Percentiles rank a stretch among this genome's conserved stretches.
Evolutionary conservation across 2,888 invertebrate species (phyloP).

Genomic region (Magallana nippona): DNA sequence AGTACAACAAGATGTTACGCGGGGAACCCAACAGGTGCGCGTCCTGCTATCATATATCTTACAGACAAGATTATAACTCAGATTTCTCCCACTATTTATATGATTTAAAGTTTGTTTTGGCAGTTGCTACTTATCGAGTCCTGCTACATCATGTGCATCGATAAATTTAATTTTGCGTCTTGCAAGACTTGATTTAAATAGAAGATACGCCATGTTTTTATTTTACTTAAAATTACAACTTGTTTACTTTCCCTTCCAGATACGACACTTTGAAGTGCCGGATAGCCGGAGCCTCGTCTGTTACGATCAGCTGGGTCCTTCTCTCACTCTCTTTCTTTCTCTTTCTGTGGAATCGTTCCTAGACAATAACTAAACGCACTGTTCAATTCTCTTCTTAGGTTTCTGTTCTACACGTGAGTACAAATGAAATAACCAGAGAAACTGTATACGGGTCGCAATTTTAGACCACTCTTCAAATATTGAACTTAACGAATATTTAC

Average conservation of each 20-base stretch:
- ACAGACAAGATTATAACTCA: no score
- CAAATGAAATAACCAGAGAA: background rate
- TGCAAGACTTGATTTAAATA: background rate
- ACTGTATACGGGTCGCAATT: no score
- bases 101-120: no score
- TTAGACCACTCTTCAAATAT: no score
- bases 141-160: no score
- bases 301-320: slow-evolving; percentile 64
- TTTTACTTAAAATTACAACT: no score
- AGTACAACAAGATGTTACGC: slow-evolving; percentile 89
- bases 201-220: no score
- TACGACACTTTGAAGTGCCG: slow-evolving; percentile 89
- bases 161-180: background rate
- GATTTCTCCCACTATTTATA: no score
- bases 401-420: background rate
- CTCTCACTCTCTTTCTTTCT: slow-evolving; percentile 52
- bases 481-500: no score
- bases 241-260: slow-evolving; percentile 56
- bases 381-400: background rate
- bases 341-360: slow-evolving; percentile 33
- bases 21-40: slow-evolving; percentile 72
- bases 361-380: background rate
- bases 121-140: no score
- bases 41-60: background rate
- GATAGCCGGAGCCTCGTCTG: slow-evolving; percentile 85